Base-by-base conservation (phyloP, 1,140 invertebrate genomes). In the Tetramorium alpestre region DNA sequence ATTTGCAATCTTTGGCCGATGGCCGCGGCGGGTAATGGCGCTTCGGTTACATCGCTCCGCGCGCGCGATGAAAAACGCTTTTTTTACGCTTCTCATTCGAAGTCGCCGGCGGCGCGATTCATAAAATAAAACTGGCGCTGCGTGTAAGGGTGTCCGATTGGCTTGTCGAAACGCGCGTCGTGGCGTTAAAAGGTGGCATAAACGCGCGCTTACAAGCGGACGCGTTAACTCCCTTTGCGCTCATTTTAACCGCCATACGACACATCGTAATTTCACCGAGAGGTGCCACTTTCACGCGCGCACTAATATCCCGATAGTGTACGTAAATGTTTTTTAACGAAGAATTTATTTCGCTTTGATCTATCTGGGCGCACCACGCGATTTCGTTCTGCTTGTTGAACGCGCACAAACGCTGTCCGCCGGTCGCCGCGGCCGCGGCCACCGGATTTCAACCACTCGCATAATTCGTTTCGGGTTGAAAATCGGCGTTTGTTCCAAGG, bases 281-380 rank as follows among this genome's bases (percentile, higher is more conserved):
- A 73, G 47, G 28, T 41, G 54, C 69, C 69, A 75, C 70, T 75
- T 75, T 84, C 69, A 60, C 80, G 54, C 69, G 54, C 16, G 33
- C 64, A 18, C 41, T 82, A 84, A 60, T 73, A 82, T 60, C 3
- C n/a, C 54, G 51, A 70, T 58, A 38, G 80, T 18, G 18, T 38
- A 58, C n/a, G 51, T 18, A 51, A 73, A 75, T 62, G 58, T 84
- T 64, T 67, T 64, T 38, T 44, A 60, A 75, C 69, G 8, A 49
- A 75, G 44, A 84, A 60, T 84, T 84, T 84, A 84, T 84, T 62
- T 75, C 54, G 44, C 38, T 75, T 84, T 75, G 58, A 73, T 84
- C 54, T 38, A 73, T 47, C 69, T 18, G 16, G 25, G 51, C 22
- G 47, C 22, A n/a, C 28, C 38, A 18, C 51, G 18, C 56, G 54